Conservation (phyloP, 2,888 invertebrate genomes). For the Calliopum simillimum region DNA sequence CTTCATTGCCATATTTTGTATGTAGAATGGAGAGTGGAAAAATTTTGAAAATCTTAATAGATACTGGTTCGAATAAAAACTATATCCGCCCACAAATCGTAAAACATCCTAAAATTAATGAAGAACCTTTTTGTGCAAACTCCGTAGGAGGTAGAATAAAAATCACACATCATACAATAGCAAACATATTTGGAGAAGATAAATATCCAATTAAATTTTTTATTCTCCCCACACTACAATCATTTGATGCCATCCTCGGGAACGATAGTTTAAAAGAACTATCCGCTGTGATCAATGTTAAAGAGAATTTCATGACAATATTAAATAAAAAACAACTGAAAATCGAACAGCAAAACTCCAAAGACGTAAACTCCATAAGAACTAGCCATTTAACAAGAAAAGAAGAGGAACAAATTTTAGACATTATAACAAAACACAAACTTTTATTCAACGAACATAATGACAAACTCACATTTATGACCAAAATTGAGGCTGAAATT, state of each 20-base stretch:
- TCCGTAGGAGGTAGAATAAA: not conserved
- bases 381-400: not conserved
- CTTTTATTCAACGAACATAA: conserved; percentile 31
- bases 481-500: conserved; percentile 31
- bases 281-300: not conserved
- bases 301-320: conserved; percentile 4
- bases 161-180: not conserved
- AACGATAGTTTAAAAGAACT: conserved; percentile 35
- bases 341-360: conserved; percentile 1
- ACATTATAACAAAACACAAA: not conserved
- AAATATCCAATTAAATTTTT: not conserved
- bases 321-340: not conserved
- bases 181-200: not conserved
- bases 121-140: not conserved
- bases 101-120: not conserved
- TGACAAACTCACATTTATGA: conserved; percentile 34
- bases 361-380: not conserved
- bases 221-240: conserved; percentile 16
- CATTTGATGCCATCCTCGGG: conserved; percentile 36
- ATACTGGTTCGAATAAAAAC: conserved; percentile 16
- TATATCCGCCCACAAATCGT: not conserved
- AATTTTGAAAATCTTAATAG: conserved; percentile 3
- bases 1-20: conserved; percentile 1
- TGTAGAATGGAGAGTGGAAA: not conserved
- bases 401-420: not conserved